Conservation (phyloP, 1,140 invertebrate genomes). For the Eulimnadia texana region DNA sequence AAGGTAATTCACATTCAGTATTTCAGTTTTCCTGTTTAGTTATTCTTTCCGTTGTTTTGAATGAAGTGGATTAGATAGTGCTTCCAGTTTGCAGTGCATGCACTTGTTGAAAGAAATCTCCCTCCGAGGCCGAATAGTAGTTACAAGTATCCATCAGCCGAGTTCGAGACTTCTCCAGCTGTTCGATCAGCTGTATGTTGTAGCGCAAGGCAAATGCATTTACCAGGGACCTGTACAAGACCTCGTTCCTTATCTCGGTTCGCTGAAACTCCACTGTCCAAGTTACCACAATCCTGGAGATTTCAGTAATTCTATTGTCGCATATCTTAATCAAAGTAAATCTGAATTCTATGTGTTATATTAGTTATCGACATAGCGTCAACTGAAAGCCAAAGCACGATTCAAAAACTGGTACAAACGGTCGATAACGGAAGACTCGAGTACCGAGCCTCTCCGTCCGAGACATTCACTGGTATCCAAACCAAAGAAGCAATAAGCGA, state of each 20-base stretch:
- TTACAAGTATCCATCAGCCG: slow-evolving; percentile 94
- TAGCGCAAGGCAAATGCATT: slow-evolving; percentile 81
- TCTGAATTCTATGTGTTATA: not conserved
- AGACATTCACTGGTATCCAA: too few relatives aligned
- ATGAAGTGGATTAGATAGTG: slow-evolving; percentile 42
- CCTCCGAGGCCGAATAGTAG: slow-evolving; percentile 51
- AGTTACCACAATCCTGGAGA: slow-evolving; percentile 92
- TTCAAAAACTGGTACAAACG: not conserved
- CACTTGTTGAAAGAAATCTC: slow-evolving; percentile 40
- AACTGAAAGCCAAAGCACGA: not conserved
- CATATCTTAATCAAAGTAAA: not conserved
- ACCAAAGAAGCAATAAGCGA: not conserved
- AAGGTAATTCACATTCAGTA: slow-evolving; percentile 43
- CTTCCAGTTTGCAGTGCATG: slow-evolving; percentile 40
- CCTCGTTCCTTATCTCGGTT: slow-evolving; percentile 70
- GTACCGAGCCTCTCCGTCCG: too few relatives aligned
- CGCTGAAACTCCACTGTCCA: slow-evolving; percentile 70
- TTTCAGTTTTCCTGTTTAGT: not conserved
- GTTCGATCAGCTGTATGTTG: slow-evolving; percentile 82
- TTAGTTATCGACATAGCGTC: slow-evolving; percentile 2
- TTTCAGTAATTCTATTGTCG: slow-evolving; percentile 49
- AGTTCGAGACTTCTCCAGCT: slow-evolving; percentile 88
- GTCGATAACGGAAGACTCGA: not conserved
- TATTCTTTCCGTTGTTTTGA: not conserved
- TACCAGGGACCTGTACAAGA: slow-evolving; percentile 66